Evolutionary conservation across 2,797 vertebrate species (phyloP).

Genomic region (Syncerus caffer): DNA sequence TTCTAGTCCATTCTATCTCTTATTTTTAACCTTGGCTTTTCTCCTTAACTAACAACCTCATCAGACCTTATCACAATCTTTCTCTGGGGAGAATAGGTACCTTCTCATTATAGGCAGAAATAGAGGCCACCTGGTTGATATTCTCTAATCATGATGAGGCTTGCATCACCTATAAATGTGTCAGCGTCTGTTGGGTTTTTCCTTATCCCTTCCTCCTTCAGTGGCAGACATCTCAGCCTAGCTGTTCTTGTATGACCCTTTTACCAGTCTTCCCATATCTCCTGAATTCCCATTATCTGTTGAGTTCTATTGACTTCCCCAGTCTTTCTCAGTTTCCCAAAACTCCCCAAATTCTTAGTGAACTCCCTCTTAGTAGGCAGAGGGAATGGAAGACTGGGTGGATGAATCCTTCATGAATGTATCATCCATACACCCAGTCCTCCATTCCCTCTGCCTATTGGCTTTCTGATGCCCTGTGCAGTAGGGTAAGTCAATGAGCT

Average conservation of each 20-base stretch:
- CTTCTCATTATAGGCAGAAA: not conserved
- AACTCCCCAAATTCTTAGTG: not conserved
- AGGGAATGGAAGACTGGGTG: not conserved
- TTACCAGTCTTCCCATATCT: not conserved
- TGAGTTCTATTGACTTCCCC: not conserved
- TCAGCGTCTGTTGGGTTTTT: not conserved
- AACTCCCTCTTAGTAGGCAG: not conserved
- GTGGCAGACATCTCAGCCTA: not conserved
- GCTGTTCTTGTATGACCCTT: not conserved
- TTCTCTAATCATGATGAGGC: not conserved
- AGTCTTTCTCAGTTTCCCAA: not conserved
- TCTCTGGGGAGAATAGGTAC: not conserved
- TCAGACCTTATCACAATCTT: not conserved
- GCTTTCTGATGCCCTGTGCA: not conserved
- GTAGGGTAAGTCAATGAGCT: not conserved
- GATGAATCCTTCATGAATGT: not conserved
- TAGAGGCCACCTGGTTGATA: not conserved
- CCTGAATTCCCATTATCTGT: not conserved
- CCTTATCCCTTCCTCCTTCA: not conserved
- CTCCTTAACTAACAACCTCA: not conserved
- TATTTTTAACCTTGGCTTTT: not conserved
- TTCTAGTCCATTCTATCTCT: not conserved
- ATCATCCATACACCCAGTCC: not conserved
- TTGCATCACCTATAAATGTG: not conserved
- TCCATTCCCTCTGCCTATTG: not conserved